phyloP scores from a whole-genome alignment of 2,888 invertebrate genomes.

The Macaria notata region DNA sequence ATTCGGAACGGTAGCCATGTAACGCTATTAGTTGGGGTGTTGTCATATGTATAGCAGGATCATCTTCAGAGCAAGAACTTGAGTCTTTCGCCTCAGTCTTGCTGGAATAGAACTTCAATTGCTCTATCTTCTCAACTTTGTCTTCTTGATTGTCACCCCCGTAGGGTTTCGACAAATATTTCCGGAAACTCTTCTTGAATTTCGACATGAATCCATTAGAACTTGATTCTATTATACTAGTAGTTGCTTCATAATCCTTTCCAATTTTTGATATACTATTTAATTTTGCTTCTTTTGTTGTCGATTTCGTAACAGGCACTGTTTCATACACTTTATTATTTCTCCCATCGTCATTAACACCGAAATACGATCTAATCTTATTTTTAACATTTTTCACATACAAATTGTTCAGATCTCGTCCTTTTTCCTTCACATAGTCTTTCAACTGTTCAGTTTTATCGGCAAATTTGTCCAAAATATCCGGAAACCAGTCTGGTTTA shows the following conservation, averaged over 20 bases:
- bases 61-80: constrained; percentile 47
- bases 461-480: constrained; percentile 53
- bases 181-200: no score
- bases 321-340: constrained; percentile 45
- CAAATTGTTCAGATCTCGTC: constrained; percentile 53
- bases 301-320: constrained; percentile 40
- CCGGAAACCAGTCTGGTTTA: constrained; percentile 56
- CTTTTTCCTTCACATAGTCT: constrained; percentile 60
- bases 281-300: no score
- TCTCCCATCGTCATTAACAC: constrained; percentile 33
- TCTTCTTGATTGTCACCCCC: no score
- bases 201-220: no score
- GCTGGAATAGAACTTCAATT: no score
- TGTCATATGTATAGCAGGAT: constrained; percentile 61
- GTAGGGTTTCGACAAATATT: no score
- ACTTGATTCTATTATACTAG: no score
- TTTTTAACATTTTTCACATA: constrained; percentile 61
- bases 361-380: constrained; percentile 58
- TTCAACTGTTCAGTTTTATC: constrained; percentile 59
- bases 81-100: constrained; percentile 35
- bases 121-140: no score
- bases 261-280: no score
- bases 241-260: no score
- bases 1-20: constrained; percentile 87
- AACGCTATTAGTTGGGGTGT: constrained; percentile 71